A percentile compares a stretch with the other conserved stretches of the same genome.
phyloP scores from a whole-genome alignment of 2,113 vertebrate genomes.

The Xiphophorus hellerii region DNA sequence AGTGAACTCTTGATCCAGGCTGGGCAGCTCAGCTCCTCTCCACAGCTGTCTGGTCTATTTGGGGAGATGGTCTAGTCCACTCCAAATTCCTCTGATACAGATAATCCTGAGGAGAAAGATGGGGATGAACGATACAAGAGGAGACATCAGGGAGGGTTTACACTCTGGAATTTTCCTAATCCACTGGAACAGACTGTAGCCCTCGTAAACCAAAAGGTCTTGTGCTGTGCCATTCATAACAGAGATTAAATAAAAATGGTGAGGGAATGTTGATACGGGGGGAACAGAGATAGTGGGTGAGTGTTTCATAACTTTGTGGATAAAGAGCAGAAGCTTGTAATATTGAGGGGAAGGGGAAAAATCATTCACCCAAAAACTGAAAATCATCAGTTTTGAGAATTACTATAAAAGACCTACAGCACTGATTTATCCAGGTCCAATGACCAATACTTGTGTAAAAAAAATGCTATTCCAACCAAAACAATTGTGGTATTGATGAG shows the following conservation, averaged over 20 bases:
- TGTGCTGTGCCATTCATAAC: constrained; percentile 28
- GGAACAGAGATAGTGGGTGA: not conserved
- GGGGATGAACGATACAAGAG: constrained; percentile 46
- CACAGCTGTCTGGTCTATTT: constrained; percentile 75
- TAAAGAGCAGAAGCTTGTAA: constrained; percentile 15
- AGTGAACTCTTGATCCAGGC: constrained; percentile 53
- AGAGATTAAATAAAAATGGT: constrained; percentile 11
- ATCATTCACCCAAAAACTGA: not conserved
- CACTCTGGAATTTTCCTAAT: constrained; percentile 67
- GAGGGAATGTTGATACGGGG: not conserved
- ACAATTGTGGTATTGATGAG: not conserved
- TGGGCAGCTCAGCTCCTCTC: constrained; percentile 48
- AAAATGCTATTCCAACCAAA: not conserved
- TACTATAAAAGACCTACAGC: not conserved
- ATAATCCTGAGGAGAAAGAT: constrained; percentile 74
- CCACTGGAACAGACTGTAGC: constrained; percentile 37
- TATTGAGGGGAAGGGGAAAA: not conserved
- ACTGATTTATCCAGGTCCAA: not conserved
- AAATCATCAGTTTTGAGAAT: not conserved
- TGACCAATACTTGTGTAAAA: too few relatives aligned
- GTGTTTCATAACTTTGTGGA: constrained; percentile 15
- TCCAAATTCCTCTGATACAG: constrained; percentile 68
- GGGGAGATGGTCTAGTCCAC: constrained; percentile 62
- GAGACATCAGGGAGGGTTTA: constrained; percentile 55
- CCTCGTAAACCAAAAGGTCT: constrained; percentile 13